Evolutionary conservation across 2,113 vertebrate genomes (phyloP), one percentile per base, ranked within the genome.

Genomic region (Phyllopteryx taeniolatus): DNA sequence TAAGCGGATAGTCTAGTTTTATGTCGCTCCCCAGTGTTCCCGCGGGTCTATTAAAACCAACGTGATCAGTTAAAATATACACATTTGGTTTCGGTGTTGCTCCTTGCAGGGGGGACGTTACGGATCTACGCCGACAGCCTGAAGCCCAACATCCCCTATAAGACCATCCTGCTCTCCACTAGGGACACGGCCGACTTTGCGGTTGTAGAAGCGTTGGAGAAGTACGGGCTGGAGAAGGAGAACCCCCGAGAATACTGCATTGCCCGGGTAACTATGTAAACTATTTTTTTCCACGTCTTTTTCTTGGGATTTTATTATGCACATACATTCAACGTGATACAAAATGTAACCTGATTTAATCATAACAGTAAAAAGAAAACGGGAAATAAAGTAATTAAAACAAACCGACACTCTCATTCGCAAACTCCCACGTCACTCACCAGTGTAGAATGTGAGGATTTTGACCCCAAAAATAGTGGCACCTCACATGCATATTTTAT

Each of bases 141-240:
- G 83, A 97, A 95, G 87, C 97, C 98, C 80, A 98, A 99, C 90
- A 98, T 98, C 84, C 97, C 98, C 0, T 98, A 98, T 78, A 98
- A 99, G 90, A 99, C 98, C 87, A 98, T 99, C 92, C 92, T 98
- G 75, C 92, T 99, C 64, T 99, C 98, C 12, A 98, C 96, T 2
- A 95, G 95, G 0, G 97, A 99, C 87, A 94, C 94, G 9, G 95
- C 96, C 0, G 96, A 98, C 88, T 97, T 96, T 20, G 97, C 96
- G 3, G 98, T 99, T 85, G 90, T 94, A 6, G 98, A 98, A 83
- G 96, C 96, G n/a, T 84, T 99, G 81, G 98, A 99, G 88, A 99
- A 99, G 79, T 99, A 99, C 0, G 96, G 96, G 4, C 88, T 99
- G 86, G 98, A 99, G 84, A 98, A 95, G 81, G 97, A 99, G 87